Conservation (phyloP, 2,797 vertebrate genomes). For the Trematomus bernacchii region DNA sequence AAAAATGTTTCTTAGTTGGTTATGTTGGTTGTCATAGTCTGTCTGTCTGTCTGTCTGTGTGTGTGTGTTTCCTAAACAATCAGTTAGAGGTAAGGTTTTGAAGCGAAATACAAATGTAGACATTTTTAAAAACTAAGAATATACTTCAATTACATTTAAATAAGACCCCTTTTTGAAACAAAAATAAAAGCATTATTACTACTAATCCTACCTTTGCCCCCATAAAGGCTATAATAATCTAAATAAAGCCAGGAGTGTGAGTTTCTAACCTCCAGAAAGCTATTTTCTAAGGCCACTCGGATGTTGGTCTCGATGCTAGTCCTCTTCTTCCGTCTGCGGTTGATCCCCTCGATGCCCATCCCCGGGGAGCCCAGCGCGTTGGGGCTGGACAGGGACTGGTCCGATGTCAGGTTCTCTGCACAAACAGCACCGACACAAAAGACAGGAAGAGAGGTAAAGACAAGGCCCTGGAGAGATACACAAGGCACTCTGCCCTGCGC, state of each 20-base stretch:
- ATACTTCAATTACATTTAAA: no score
- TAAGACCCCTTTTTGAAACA: no score
- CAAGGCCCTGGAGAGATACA: conserved; percentile 16
- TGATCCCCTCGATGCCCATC: conserved; percentile 95
- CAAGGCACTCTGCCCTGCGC: background rate
- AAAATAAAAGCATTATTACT: no score
- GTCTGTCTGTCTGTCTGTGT: no score
- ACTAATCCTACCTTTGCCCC: no score
- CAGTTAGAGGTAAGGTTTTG: no score
- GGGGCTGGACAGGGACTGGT: conserved; percentile 96
- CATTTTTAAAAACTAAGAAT: no score
- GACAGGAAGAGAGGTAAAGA: conserved; percentile 80
- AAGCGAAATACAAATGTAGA: no score
- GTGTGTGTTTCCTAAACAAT: no score
- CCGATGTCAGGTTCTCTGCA: conserved; percentile 98
- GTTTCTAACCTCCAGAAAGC: conserved; percentile 97
- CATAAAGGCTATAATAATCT: no score
- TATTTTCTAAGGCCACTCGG: conserved; percentile 99
- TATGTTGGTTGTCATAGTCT: no score
- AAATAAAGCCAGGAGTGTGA: background rate
- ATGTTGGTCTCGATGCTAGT: conserved; percentile 99
- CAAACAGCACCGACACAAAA: conserved; percentile 85
- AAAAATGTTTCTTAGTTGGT: no score
- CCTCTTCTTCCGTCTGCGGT: conserved; percentile 99
- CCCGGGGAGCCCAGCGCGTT: conserved; percentile 95